A percentile compares a stretch with the other conserved stretches of the same genome.
Evolutionary conservation across 2,113 vertebrate genomes (phyloP).

Genomic region (Cyprinodon tularosa): DNA sequence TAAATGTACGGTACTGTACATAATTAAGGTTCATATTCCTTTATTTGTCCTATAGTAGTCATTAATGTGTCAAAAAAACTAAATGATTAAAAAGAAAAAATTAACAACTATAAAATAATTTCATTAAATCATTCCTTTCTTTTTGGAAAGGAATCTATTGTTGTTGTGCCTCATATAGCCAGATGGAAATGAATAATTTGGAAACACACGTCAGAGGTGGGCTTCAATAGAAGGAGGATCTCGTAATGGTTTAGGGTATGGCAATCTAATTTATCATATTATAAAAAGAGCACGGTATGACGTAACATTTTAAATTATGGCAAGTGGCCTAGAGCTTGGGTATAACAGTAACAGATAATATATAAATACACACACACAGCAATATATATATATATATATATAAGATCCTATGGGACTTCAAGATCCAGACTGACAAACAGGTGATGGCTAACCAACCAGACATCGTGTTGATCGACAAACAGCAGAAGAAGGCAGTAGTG

Average conservation of each 20-base stretch:
- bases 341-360: too few species aligned
- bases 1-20: not conserved
- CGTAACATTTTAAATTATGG: not conserved
- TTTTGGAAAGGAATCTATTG: conserved; percentile 38
- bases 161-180: conserved; percentile 35
- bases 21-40: not conserved
- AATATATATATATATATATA: too few species aligned
- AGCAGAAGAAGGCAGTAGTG: too few species aligned
- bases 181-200: conserved; percentile 58
- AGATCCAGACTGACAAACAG: too few species aligned
- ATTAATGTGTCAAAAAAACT: not conserved
- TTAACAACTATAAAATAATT: not conserved
- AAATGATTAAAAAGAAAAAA: not conserved
- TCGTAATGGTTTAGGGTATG: conserved; percentile 23
- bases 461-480: too few species aligned
- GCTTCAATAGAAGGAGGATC: conserved; percentile 40
- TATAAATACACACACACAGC: too few species aligned
- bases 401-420: too few species aligned
- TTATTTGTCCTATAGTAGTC: not conserved
- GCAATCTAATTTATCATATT: not conserved
- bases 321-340: too few species aligned
- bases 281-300: not conserved
- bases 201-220: conserved; percentile 66
- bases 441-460: too few species aligned
- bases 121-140: conserved; percentile 42